Evolutionary conservation across 2,113 vertebrate species (phyloP), one percentile per base, ranked within the genome.

Genomic region (Tetrao urogallus): DNA sequence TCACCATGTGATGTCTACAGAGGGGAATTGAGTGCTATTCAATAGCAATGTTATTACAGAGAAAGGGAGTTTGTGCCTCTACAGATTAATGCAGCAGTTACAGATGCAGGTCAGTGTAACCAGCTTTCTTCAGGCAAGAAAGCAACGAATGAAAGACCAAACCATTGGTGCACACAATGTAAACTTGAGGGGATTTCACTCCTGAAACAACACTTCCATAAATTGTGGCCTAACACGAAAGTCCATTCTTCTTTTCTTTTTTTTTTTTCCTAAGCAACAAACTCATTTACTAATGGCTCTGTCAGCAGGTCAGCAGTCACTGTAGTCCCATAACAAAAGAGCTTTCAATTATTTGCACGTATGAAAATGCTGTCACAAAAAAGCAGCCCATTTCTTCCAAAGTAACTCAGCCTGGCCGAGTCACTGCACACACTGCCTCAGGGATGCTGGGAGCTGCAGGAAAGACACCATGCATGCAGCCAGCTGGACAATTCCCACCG

Each of bases 401-500:
- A 75, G 83, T 80, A 84, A 88, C 86, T 60, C 56, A 17, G 76
- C 19, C 93, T 11, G 34, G 77, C 70, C 11, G 50, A 90, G 77
- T 75, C 48, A 86, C 67, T 38, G 86, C 1, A 6, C 42, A 32
- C 6, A 40, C 66, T 54, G 65, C 38, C 84, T 80, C 82, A 69
- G 85, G 75, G 79, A 88, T 48, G 65, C 18, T 7, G 47, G 63
- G 64, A 91, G 63, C 64, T 25, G 50, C 1, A 82, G 72, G 45
- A 92, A 82, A 84, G 79, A 45, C 84, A 69, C 36, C 7, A 57
- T 42, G 34, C 36, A 47, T 4, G 64, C 48, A 82, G 78, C 58
- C 79, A 92, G 75, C 54, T 66, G 76, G 60, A 83, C 78, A 76
- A 91, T 88, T 87, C 88, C 92, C 90, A 95, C 54, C 5, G 86